Evolutionary conservation across 2,888 invertebrate species (phyloP).

Genomic region (Trileptium ribeirensis): DNA sequence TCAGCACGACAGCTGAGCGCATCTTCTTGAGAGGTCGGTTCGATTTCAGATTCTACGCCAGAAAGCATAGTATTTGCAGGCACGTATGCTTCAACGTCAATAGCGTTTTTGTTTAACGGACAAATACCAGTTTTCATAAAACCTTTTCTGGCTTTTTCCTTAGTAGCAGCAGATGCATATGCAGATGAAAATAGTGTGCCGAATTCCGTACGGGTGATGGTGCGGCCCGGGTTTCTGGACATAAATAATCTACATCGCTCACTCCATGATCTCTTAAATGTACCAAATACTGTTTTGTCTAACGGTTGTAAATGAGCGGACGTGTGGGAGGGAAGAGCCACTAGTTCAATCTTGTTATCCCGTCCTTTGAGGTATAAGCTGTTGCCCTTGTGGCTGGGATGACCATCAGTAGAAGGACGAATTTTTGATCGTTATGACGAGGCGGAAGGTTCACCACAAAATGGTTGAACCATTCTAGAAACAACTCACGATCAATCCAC

Average conservation of each 20-base stretch:
- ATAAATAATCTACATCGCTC: background rate
- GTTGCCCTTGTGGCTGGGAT: background rate
- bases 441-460: too few species aligned
- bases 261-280: background rate
- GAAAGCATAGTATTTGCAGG: too few species aligned
- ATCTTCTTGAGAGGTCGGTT: too few species aligned
- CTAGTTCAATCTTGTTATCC: background rate
- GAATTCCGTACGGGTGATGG: background rate
- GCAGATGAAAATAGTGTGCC: background rate
- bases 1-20: too few species aligned
- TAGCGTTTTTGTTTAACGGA: background rate
- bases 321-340: background rate
- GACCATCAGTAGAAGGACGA: too few species aligned
- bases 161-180: background rate
- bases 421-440: too few species aligned
- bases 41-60: too few species aligned
- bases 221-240: background rate
- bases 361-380: background rate
- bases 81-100: background rate
- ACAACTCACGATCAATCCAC: conserved; percentile 1
- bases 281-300: background rate
- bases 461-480: background rate
- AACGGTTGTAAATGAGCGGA: background rate
- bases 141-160: background rate
- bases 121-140: background rate